A percentile compares a stretch with the other conserved stretches of the same genome.
Evolutionary conservation across 2,888 invertebrate species (phyloP).

Genomic region (Idaea dimidiata): DNA sequence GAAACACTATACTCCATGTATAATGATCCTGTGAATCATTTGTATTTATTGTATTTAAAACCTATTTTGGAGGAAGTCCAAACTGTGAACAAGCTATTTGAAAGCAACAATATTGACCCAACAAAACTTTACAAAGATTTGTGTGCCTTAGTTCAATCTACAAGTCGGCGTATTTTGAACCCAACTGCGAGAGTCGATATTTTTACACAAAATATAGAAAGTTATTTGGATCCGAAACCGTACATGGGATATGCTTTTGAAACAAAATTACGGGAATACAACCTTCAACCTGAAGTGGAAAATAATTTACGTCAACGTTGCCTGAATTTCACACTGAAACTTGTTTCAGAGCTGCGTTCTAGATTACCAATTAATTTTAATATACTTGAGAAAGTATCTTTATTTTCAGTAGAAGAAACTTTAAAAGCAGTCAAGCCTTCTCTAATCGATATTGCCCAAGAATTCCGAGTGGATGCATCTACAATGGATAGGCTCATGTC

Average conservation of each 20-base stretch:
- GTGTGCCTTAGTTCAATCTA: conserved; percentile 8
- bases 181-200: conserved; percentile 11
- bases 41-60: too few relatives aligned
- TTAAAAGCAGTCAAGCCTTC: conserved; percentile 10
- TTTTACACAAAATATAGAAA: conserved; percentile 16
- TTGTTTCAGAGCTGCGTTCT: conserved; percentile 16
- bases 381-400: conserved; percentile 1
- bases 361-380: conserved; percentile 18
- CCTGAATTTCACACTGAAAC: conserved; percentile 24
- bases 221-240: conserved; percentile 18
- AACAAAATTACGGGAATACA: conserved; percentile 11
- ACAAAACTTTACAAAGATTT: conserved; percentile 16
- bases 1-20: conserved; percentile 28
- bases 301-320: conserved; percentile 22
- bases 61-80: conserved; percentile 17
- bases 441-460: conserved; percentile 10
- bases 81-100: conserved; percentile 9
- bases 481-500: conserved; percentile 17
- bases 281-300: conserved; percentile 12
- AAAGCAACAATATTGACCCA: conserved; percentile 14
- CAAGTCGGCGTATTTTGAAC: conserved; percentile 11
- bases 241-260: conserved; percentile 20
- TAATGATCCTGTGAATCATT: conserved; percentile 20
- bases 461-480: conserved; percentile 13
- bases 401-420: conserved; percentile 20